Evolutionary conservation across 2,113 vertebrate species (phyloP), one percentile per base, ranked within the genome.

Genomic region (Stegastes partitus): DNA sequence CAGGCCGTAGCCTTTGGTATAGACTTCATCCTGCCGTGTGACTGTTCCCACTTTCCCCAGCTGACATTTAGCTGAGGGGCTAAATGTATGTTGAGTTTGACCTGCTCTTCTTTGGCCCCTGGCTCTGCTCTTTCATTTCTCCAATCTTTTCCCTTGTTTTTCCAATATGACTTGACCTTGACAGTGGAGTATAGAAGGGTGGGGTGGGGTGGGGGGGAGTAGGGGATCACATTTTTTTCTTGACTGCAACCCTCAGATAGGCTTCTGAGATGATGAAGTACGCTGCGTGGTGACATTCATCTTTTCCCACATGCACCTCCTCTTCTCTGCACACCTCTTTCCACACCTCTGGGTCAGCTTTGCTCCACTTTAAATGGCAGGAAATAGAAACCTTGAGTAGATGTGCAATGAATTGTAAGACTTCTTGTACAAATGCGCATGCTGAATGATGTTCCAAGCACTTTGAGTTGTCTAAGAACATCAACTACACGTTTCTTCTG

Each of bases 241-340:
- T 77, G 78, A 91, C 88, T 74, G 68, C 83, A 87, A 79, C 83
- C 83, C 88, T 84, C 72, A 72, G 85, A 89, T 80, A 50, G 79
- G 69, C 65, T 84, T 77, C 83, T 83, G 82, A 84, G 89, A 94
- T 94, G 94, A 94, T 94, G 90, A 94, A 94, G 72, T 93, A 74
- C 74, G 14, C 68, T 50, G 79, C 53, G 63, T 42, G 61, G 74
- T 81, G 72, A 83, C 91, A 94, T 95, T 90, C 88, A 94, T 94
- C 92, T 93, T 85, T 84, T 58, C 7, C 71, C 49, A 55, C 81
- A 21, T 54, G 49, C 54, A 47, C 56, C 85, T 84, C 78, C 82
- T 87, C 64, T 59, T 77, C 64, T 69, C 59, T 57, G 15, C 26
- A 62, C 44, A 76, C 70, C 65, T 49, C 56, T 44, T 16, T 39